A percentile compares a stretch with the other conserved stretches of the same genome.
phyloP scores from a whole-genome alignment of 2,797 vertebrate species.

The Tangara arthus region DNA sequence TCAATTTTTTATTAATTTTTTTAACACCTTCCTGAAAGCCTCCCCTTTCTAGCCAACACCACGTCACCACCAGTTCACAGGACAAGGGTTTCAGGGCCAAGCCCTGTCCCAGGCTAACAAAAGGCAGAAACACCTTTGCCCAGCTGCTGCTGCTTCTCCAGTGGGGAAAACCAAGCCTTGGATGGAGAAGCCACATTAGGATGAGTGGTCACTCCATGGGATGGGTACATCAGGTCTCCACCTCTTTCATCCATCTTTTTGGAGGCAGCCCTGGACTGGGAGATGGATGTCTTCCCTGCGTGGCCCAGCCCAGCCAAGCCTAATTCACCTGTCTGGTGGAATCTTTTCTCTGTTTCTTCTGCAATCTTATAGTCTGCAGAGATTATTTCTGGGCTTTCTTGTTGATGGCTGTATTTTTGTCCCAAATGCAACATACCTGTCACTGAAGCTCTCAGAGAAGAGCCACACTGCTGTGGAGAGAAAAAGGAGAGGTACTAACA shows the following conservation, averaged over 20 bases:
- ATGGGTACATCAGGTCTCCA: not conserved
- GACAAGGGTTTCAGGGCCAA: fast-evolving
- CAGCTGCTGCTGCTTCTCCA: not conserved
- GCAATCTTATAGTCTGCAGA: not conserved
- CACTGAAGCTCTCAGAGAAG: not conserved
- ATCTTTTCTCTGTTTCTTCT: not conserved
- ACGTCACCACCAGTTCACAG: not conserved
- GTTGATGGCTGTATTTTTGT: not conserved
- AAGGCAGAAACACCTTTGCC: not conserved
- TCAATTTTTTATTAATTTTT: not conserved
- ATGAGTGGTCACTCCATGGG: fast-evolving
- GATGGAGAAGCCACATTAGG: not conserved
- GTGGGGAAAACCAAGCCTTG: not conserved
- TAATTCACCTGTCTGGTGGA: not conserved
- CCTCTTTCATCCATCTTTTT: not conserved
- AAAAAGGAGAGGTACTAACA: not conserved
- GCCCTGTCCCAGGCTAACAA: not conserved
- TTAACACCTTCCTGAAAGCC: not conserved
- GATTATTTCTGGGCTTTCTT: not conserved
- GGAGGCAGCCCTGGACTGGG: not conserved
- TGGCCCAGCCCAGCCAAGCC: not conserved
- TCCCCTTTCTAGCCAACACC: not conserved
- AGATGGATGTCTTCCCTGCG: not conserved
- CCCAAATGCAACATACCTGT: fast-evolving
- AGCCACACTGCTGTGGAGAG: not conserved